Percentiles rank a stretch among this genome's conserved stretches.
Evolutionary conservation across 2,113 vertebrate species (phyloP).

Genomic region (Trichomycterus rosablanca): DNA sequence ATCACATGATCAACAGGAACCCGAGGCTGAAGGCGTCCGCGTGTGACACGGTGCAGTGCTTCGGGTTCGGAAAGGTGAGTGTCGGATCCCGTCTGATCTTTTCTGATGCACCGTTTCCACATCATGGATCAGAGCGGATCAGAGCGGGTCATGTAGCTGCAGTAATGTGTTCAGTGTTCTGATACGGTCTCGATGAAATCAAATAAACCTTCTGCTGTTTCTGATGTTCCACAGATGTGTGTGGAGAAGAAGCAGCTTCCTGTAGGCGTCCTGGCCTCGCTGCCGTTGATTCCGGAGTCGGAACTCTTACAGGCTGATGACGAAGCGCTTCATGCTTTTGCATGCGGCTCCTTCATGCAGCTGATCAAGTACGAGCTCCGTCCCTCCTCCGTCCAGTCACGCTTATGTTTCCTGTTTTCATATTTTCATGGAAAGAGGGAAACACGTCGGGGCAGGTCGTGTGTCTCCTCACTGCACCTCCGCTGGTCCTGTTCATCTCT

Average conservation of each 20-base stretch:
- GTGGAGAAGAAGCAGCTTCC: conserved; percentile 53
- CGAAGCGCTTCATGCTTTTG: conserved; percentile 69
- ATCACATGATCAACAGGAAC: conserved; percentile 55
- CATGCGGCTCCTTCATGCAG: conserved; percentile 66
- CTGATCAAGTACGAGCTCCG: conserved; percentile 78
- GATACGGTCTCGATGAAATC: too few relatives aligned
- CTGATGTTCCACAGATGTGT: conserved; percentile 66
- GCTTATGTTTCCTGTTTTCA: too few relatives aligned
- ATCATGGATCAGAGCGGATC: not conserved
- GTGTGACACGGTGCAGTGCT: conserved; percentile 66
- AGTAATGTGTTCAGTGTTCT: not conserved
- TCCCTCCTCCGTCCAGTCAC: too few relatives aligned
- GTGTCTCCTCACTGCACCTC: too few relatives aligned
- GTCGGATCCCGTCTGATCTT: not conserved
- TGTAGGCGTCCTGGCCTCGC: conserved; percentile 63
- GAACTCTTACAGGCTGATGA: conserved; percentile 74
- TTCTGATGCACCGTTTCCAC: not conserved
- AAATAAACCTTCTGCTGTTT: too few relatives aligned
- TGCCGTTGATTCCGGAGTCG: conserved; percentile 71
- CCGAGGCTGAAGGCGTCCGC: conserved; percentile 47
- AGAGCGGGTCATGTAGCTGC: not conserved
- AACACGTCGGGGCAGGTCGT: too few relatives aligned
- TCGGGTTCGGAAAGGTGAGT: conserved; percentile 85
- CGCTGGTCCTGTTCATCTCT: too few relatives aligned
- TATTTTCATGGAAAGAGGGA: too few relatives aligned